Conservation (phyloP, 2,888 invertebrate genomes). For the Theodoxus fluviatilis region DNA sequence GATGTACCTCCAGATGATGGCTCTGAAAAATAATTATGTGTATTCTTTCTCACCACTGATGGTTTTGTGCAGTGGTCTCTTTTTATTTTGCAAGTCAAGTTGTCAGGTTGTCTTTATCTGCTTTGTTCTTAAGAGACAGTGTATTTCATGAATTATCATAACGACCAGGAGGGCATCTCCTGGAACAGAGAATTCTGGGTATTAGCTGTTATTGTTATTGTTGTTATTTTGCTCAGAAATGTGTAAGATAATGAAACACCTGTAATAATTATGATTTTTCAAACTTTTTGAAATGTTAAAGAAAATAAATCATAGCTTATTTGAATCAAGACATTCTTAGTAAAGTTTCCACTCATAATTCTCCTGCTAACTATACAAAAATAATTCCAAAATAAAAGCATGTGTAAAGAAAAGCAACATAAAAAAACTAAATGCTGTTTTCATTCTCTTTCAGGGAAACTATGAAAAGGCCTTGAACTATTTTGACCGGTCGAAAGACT, state of each 20-base stretch:
- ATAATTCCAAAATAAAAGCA: no score
- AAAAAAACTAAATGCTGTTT: not conserved
- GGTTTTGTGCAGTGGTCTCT: constrained; percentile 1
- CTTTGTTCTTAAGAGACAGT: not conserved
- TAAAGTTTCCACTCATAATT: no score
- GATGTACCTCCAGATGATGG: not conserved
- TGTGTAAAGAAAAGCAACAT: not conserved
- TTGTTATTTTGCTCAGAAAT: no score
- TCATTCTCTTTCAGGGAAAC: constrained; percentile 44
- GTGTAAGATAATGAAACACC: no score
- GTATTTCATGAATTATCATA: not conserved
- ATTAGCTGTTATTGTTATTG: no score
- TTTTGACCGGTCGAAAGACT: constrained; percentile 59
- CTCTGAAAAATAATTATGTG: not conserved
- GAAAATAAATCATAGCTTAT: not conserved
- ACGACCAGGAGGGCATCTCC: not conserved
- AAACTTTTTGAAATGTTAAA: not conserved
- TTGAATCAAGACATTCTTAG: not conserved
- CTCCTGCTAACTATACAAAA: no score
- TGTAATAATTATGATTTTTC: no score
- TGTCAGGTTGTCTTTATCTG: not conserved
- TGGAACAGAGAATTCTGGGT: no score
- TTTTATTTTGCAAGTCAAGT: not conserved
- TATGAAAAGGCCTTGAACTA: constrained; percentile 57
- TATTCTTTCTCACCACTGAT: not conserved